A percentile compares a stretch with the other conserved stretches of the same genome.
Conservation (phyloP, 2,797 vertebrate genomes). For the Picus viridis region DNA sequence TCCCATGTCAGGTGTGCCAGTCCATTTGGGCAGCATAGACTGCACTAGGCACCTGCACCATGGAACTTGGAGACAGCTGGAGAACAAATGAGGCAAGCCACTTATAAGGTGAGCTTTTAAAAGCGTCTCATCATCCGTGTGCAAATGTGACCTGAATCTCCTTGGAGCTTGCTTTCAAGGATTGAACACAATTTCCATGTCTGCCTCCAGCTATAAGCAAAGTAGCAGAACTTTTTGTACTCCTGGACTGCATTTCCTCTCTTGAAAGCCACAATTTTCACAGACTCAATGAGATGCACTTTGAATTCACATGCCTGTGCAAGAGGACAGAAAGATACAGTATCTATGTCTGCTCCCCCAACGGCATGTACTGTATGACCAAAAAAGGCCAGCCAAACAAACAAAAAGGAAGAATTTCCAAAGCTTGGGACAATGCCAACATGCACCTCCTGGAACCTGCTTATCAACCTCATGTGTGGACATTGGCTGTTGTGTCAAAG, state of each 20-base stretch:
- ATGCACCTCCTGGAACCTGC: neutral
- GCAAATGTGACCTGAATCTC: neutral
- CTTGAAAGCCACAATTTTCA: neutral
- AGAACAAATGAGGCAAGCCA: neutral
- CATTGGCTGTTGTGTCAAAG: neutral
- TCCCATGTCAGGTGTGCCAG: accelerated
- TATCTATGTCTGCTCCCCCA: neutral
- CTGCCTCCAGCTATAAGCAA: neutral
- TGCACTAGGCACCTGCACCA: accelerated
- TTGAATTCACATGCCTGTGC: neutral
- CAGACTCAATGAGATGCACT: neutral
- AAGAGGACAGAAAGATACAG: neutral
- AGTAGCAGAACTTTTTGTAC: neutral
- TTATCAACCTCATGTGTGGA: neutral
- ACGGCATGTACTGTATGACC: neutral
- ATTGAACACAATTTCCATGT: neutral
- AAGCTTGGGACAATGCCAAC: neutral
- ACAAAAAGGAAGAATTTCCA: neutral
- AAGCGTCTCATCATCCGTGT: neutral
- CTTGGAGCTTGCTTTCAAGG: neutral
- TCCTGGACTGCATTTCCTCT: neutral
- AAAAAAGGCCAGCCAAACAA: neutral
- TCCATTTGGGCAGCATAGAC: neutral
- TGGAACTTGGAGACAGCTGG: neutral
- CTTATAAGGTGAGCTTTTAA: neutral